Percentiles rank a stretch among this genome's conserved stretches.
Conservation (phyloP, 2,888 invertebrate species). For the Ceraclea dissimilis region DNA sequence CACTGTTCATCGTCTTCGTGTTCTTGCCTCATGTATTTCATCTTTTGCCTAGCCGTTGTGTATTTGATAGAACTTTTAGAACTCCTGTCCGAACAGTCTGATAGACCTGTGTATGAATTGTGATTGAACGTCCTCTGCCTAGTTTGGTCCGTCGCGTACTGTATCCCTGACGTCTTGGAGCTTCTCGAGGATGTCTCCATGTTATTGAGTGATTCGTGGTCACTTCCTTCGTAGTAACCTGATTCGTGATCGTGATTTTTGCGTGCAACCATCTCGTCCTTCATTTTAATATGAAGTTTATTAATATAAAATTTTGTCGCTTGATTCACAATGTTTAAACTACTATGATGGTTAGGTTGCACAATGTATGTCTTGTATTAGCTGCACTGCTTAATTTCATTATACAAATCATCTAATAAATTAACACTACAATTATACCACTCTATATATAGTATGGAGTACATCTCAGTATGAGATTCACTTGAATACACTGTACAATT, state of each 20-base stretch:
- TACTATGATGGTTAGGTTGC: too few species aligned
- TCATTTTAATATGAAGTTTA: constrained; percentile 9
- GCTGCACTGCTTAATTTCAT: too few species aligned
- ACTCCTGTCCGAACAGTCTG: constrained; percentile 36
- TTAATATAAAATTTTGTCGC: too few species aligned
- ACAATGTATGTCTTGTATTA: too few species aligned
- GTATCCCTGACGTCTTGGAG: constrained; percentile 40
- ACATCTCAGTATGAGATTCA: too few species aligned
- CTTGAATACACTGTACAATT: too few species aligned
- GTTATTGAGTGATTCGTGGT: constrained; percentile 50
- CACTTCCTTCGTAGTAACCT: constrained; percentile 74
- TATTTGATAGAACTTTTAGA: constrained; percentile 30
- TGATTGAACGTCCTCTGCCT: constrained; percentile 39
- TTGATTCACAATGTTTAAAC: too few species aligned
- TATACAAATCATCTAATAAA: too few species aligned
- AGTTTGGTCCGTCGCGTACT: constrained; percentile 32
- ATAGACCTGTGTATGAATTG: constrained; percentile 29
- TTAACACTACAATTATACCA: too few species aligned
- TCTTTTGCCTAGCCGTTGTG: constrained; percentile 33
- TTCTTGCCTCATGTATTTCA: constrained; percentile 37
- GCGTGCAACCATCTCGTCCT: constrained; percentile 50
- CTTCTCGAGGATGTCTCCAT: constrained; percentile 48
- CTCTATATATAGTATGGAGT: too few species aligned
- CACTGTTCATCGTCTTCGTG: constrained; percentile 20
- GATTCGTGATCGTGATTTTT: constrained; percentile 71